Evolutionary conservation across 2,888 invertebrate genomes (phyloP), one percentile per base, ranked within the genome.

Genomic region (Xanthorhoe spadicearia): DNA sequence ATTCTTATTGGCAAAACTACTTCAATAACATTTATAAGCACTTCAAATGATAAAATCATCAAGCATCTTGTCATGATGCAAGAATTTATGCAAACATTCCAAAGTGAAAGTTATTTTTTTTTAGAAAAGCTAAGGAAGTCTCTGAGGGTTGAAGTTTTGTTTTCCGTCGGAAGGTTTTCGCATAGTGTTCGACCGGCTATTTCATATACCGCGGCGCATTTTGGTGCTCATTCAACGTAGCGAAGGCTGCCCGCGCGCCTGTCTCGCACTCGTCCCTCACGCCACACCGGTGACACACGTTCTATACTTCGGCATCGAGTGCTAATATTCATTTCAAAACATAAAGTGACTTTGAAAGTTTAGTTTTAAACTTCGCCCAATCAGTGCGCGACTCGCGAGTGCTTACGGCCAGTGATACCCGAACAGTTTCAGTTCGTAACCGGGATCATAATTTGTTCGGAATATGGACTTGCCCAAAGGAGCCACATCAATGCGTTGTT

Each of bases 151-250:
- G 80, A 72, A 83, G 85, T 83, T 85, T 72, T 84, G 84, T 82
- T 85, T 85, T 87, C 84, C 84, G 81, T 75, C 83, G 82, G 85
- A 91, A 89, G 92, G 92, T 89, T 93, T 93, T 92, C 91, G 92
- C 93, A 84, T 90, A 90, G 86, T 85, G 83, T 88, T 90, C 87
- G 89, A 86, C 86, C 85, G 90, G 87, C 90, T 93, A 93, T 92
- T 93, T 93, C 86, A 93, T 89, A 87, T 91, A 89, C 89, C 83
- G 91, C 87, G 87, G 90, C 87, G 89, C 90, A 89, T 92, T 93
- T 93, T 81, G 93, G 93, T 83, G 89, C 83, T 89, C 94, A 94
- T 94, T 94, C 94, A 93, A 88, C 89, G 88, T 66, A 83, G 85
- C 81, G 88, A 83, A 91, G 90, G 90, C 89, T 92, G 90, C 90